These are phyloP conservation scores for Smutsia gigantea DNA, from an alignment of 2,797 vertebrate genomes.

Conservation along the genomic window DNA sequence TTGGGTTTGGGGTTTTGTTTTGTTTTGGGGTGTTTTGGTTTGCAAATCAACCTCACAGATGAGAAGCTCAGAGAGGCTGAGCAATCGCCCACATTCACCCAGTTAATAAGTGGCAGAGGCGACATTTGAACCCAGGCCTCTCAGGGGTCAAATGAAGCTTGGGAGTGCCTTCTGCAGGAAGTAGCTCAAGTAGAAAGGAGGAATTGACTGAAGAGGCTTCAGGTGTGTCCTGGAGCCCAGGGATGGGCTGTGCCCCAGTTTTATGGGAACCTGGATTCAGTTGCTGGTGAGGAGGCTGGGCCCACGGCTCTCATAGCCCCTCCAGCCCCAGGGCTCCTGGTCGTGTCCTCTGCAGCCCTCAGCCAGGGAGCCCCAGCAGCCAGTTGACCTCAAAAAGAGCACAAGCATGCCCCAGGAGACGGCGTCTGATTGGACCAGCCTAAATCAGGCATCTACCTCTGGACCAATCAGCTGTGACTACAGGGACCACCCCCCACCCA, in stretches of 20 bases:
- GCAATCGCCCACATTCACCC: background rate
- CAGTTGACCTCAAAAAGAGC: background rate
- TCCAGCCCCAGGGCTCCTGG: accelerated
- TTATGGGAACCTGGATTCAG: background rate
- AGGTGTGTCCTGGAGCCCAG: background rate
- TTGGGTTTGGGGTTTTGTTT: no score
- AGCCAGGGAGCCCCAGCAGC: background rate
- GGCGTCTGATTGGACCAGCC: background rate
- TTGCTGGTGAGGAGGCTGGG: no score
- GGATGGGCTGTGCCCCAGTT: no score
- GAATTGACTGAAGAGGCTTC: background rate
- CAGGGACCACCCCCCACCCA: background rate
- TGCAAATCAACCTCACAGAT: background rate
- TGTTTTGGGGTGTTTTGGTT: background rate
- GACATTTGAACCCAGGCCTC: background rate
- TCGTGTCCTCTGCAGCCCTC: background rate
- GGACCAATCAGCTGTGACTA: background rate
- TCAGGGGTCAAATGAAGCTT: background rate
- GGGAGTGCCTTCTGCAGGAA: background rate
- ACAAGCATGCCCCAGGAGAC: background rate
- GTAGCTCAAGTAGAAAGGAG: background rate
- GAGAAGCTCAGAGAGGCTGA: background rate
- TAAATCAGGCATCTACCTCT: background rate
- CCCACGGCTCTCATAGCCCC: accelerated
- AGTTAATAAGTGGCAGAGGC: background rate